Percentiles rank a stretch among this genome's conserved stretches.
phyloP scores from a whole-genome alignment of 2,113 vertebrate species.

The Euleptes europaea region DNA sequence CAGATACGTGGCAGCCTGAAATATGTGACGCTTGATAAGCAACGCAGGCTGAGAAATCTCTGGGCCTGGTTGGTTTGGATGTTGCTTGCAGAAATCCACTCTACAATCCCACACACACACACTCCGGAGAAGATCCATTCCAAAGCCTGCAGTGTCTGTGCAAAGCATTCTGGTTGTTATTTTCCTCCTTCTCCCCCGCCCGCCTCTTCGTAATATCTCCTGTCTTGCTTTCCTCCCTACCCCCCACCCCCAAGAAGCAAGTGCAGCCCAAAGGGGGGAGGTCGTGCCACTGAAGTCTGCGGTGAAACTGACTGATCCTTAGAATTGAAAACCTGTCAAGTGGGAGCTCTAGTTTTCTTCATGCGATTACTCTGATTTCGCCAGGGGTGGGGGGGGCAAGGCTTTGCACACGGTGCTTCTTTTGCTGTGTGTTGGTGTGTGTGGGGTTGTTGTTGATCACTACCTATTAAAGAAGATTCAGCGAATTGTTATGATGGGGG shows the following conservation, averaged over 20 bases:
- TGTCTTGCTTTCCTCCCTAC: background rate
- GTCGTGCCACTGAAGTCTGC: background rate
- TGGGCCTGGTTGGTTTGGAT: background rate
- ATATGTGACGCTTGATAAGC: fast-evolving
- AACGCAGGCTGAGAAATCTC: background rate
- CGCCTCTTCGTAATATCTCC: background rate
- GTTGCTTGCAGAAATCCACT: background rate
- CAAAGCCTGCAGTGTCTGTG: background rate
- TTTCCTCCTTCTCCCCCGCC: background rate
- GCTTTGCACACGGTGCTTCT: background rate
- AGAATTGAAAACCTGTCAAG: background rate
- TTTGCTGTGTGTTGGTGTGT: background rate
- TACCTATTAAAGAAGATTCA: background rate
- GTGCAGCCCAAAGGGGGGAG: background rate
- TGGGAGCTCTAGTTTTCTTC: background rate
- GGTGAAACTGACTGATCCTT: background rate
- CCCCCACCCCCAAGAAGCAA: background rate
- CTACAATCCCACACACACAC: no score
- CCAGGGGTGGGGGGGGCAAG: background rate
- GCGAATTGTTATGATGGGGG: background rate
- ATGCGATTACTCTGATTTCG: background rate
- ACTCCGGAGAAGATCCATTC: background rate
- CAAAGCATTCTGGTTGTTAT: background rate
- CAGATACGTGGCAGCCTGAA: no score
- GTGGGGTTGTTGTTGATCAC: background rate